Evolutionary conservation across 1,140 invertebrate genomes (phyloP).

Genomic region (Laupala kohalensis): DNA sequence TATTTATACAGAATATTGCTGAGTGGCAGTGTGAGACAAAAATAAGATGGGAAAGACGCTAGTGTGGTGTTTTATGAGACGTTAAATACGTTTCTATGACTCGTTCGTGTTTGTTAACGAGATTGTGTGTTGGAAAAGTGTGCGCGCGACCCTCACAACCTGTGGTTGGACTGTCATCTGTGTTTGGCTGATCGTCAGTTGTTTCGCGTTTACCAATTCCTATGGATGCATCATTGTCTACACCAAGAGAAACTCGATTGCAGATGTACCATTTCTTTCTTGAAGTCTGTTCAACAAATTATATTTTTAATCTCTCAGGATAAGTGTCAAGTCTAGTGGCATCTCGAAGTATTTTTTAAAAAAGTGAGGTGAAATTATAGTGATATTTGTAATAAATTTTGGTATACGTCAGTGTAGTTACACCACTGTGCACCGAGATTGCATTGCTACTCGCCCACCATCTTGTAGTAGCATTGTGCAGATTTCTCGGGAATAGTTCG

Average conservation of each 20-base stretch:
- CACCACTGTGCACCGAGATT: neutral
- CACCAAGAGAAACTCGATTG: neutral
- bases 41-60: neutral
- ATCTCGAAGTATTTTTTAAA: neutral
- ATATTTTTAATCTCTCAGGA: neutral
- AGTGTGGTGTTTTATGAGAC: neutral
- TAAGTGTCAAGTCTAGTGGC: neutral
- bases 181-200: constrained; percentile 5
- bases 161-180: neutral
- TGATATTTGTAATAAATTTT: neutral
- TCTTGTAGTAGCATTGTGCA: constrained; percentile 10
- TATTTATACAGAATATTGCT: neutral
- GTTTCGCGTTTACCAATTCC: constrained; percentile 2
- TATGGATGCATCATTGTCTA: constrained; percentile 3
- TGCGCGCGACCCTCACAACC: neutral
- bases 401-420: neutral
- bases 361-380: neutral
- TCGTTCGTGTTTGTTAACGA: neutral
- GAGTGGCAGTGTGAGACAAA: neutral
- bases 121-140: neutral
- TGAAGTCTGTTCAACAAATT: neutral
- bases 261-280: neutral
- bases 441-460: constrained; percentile 3
- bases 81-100: no score
- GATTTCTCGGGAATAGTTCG: constrained; percentile 1